Percentiles rank a stretch among this genome's conserved stretches.
These are phyloP conservation scores for Dryas iulia DNA, from an alignment of 1,140 invertebrate species.

Conservation along the genomic window DNA sequence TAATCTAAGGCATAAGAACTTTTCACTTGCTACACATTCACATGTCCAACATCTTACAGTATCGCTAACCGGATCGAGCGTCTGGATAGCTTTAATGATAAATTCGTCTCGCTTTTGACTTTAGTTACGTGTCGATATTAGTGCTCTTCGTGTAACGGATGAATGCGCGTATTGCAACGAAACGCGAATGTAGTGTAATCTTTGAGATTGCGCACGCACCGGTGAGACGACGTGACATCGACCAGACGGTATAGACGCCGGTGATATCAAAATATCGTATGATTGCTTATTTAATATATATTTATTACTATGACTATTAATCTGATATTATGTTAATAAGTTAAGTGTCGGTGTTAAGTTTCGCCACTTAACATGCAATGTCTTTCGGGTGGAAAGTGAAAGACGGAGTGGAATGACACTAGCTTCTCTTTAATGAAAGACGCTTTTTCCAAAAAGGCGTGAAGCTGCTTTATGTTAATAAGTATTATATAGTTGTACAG, in stretches of 20 bases:
- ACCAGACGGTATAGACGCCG: constrained; percentile 6
- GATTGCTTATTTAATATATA: not conserved
- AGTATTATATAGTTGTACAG: no score
- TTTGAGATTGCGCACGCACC: constrained; percentile 34
- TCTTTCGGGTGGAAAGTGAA: no score
- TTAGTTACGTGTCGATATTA: constrained; percentile 70
- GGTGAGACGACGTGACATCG: constrained; percentile 26
- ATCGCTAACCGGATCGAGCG: constrained; percentile 31
- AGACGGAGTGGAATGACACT: no score
- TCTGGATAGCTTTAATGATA: constrained; percentile 53
- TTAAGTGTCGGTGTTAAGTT: no score
- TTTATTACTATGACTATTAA: no score
- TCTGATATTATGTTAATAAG: no score
- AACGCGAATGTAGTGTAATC: constrained; percentile 35
- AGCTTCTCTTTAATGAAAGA: no score
- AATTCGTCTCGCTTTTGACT: constrained; percentile 64
- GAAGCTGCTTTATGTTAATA: no score
- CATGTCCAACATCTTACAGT: not conserved
- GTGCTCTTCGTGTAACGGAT: constrained; percentile 53
- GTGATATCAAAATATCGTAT: not conserved
- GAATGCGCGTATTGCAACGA: constrained; percentile 38
- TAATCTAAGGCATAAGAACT: not conserved
- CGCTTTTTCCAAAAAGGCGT: no score
- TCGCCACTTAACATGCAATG: no score
- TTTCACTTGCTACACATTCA: not conserved